Percentiles rank a stretch among this genome's conserved stretches.
phyloP scores from a whole-genome alignment of 2,888 invertebrate genomes.

The Eristalis intricaria region DNA sequence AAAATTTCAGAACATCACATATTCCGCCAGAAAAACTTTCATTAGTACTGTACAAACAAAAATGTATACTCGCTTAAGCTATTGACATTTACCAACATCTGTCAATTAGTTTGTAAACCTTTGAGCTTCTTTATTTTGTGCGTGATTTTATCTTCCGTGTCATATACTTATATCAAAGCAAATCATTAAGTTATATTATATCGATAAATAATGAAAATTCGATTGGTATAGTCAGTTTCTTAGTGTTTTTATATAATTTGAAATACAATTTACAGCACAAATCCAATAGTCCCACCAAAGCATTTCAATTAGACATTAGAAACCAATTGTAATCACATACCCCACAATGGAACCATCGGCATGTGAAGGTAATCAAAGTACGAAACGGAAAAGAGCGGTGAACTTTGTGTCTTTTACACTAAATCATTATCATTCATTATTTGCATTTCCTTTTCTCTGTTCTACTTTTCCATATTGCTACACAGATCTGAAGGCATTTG shows the following conservation, averaged over 20 bases:
- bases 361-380: conserved; percentile 88
- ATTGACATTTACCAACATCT: conserved; percentile 8
- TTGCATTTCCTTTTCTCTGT: conserved; percentile 69
- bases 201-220: conserved; percentile 53
- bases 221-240: conserved; percentile 18
- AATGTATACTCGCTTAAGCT: neutral
- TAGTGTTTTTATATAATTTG: conserved; percentile 12
- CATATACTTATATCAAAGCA: neutral
- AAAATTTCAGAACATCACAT: neutral
- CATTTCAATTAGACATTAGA: neutral
- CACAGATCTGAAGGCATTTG: conserved; percentile 97
- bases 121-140: conserved; percentile 22
- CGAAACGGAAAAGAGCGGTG: conserved; percentile 55
- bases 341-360: conserved; percentile 90
- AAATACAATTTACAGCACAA: conserved; percentile 37
- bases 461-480: conserved; percentile 75
- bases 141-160: conserved; percentile 2
- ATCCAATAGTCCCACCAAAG: conserved; percentile 3
- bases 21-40: neutral
- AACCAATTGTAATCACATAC: conserved; percentile 22
- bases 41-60: neutral
- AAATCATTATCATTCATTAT: conserved; percentile 26
- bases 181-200: conserved; percentile 14
- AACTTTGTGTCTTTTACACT: conserved; percentile 57
- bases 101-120: conserved; percentile 10